phyloP scores from a whole-genome alignment of 2,888 invertebrate species.

The Aquatica leii region DNA sequence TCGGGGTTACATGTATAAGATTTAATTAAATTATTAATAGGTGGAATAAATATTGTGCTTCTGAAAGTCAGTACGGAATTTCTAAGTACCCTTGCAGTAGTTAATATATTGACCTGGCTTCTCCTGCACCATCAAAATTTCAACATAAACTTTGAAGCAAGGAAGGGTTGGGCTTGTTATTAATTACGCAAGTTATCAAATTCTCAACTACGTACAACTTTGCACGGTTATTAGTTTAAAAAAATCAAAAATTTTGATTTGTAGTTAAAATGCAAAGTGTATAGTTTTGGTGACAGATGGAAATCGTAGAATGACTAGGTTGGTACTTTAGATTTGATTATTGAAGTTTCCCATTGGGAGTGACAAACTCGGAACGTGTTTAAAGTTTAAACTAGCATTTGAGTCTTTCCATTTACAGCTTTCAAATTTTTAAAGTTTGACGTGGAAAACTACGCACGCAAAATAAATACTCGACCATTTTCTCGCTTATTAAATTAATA shows the following conservation, averaged over 20 bases:
- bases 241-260: neutral
- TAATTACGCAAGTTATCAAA: no score
- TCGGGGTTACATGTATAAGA: no score
- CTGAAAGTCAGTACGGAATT: no score
- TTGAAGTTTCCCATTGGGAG: constrained; percentile 28
- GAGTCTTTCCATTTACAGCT: constrained; percentile 20
- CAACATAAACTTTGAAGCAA: no score
- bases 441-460: neutral
- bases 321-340: constrained; percentile 31
- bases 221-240: neutral
- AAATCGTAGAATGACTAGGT: constrained; percentile 16
- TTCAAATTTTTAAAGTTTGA: constrained; percentile 3
- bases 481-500: neutral
- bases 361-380: constrained; percentile 33
- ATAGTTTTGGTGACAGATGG: constrained; percentile 24
- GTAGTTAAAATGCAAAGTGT: constrained; percentile 27
- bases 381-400: constrained; percentile 29
- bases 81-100: no score
- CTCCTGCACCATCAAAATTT: no score
- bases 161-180: no score
- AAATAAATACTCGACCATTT: neutral
- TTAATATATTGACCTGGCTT: no score
- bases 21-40: no score
- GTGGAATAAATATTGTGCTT: no score
- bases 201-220: no score